These are phyloP conservation scores for Lasioglossum figueresi DNA, from an alignment of 2,888 invertebrate genomes.

Conservation along the genomic window DNA sequence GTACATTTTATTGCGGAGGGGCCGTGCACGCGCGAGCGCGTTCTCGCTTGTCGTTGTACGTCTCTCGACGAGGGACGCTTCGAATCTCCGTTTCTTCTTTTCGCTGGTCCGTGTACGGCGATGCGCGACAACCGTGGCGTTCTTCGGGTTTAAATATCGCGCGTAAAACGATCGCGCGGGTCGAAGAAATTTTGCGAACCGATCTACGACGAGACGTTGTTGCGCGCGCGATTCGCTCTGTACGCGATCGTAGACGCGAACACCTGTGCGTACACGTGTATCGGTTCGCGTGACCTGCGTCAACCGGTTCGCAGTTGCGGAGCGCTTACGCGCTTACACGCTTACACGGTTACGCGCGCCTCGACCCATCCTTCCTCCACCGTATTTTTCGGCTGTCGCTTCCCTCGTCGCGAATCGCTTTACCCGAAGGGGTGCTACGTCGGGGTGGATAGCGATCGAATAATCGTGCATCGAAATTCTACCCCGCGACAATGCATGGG, in stretches of 20 bases:
- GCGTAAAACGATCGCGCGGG: slow-evolving; percentile 1
- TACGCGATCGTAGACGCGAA: not conserved
- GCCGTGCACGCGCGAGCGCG: slow-evolving; percentile 42
- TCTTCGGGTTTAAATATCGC: too few species aligned
- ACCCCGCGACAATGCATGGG: not conserved
- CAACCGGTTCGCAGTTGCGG: slow-evolving; percentile 38
- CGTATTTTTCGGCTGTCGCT: not conserved
- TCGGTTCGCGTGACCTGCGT: not conserved
- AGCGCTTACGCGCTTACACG: not conserved
- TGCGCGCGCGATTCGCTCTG: not conserved
- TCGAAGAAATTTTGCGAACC: slow-evolving; percentile 52
- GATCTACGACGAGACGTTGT: slow-evolving; percentile 54
- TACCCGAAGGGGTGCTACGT: not conserved
- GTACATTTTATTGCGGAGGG: slow-evolving; percentile 80
- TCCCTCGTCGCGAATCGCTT: not conserved
- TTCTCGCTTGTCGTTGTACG: not conserved
- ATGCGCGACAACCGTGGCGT: not conserved
- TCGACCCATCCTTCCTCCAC: not conserved
- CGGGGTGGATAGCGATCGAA: not conserved
- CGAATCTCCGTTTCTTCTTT: slow-evolving; percentile 42
- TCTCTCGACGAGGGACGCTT: not conserved
- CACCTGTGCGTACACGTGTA: slow-evolving; percentile 6
- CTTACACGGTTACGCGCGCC: not conserved
- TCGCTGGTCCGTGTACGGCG: not conserved
- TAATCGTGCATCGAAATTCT: not conserved